A percentile compares a stretch with the other conserved stretches of the same genome.
Evolutionary conservation across 2,888 invertebrate genomes (phyloP).

Genomic region (Drepana falcataria): DNA sequence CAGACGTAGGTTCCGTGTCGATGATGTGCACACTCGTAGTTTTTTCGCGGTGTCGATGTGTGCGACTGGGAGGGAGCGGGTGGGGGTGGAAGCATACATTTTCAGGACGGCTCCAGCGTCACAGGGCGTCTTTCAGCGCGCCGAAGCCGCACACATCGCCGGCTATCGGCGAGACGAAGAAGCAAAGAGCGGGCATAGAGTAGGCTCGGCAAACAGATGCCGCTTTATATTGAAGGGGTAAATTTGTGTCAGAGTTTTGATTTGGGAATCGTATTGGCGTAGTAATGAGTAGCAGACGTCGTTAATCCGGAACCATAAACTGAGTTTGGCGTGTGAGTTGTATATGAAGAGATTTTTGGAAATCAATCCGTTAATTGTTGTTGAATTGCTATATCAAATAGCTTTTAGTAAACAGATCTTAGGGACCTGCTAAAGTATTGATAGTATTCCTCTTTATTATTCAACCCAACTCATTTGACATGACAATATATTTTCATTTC

Average conservation of each 20-base stretch:
- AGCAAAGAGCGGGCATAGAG: constrained; percentile 62
- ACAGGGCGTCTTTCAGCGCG: constrained; percentile 77
- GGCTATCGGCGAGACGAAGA: constrained; percentile 76
- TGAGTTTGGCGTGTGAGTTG: no score
- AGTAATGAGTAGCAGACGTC: no score
- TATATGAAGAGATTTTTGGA: no score
- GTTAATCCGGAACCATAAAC: no score
- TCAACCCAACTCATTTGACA: no score
- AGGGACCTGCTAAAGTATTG: no score
- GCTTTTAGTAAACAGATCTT: no score
- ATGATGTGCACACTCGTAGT: constrained; percentile 43
- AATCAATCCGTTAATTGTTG: no score
- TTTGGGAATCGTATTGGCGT: no score
- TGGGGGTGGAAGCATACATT: constrained; percentile 60
- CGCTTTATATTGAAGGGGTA: constrained; percentile 7
- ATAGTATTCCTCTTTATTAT: no score
- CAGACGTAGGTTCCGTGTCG: constrained; percentile 33
- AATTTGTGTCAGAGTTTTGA: neutral
- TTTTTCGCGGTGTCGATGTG: constrained; percentile 53
- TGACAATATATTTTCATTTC: no score
- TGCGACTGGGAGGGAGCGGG: constrained; percentile 33
- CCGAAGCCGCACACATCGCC: constrained; percentile 73
- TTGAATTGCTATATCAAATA: no score
- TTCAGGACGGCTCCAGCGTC: constrained; percentile 73
- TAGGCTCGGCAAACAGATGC: constrained; percentile 22